Conservation (phyloP, 23 tunicate genomes). For the Ciona savignyi region DNA sequence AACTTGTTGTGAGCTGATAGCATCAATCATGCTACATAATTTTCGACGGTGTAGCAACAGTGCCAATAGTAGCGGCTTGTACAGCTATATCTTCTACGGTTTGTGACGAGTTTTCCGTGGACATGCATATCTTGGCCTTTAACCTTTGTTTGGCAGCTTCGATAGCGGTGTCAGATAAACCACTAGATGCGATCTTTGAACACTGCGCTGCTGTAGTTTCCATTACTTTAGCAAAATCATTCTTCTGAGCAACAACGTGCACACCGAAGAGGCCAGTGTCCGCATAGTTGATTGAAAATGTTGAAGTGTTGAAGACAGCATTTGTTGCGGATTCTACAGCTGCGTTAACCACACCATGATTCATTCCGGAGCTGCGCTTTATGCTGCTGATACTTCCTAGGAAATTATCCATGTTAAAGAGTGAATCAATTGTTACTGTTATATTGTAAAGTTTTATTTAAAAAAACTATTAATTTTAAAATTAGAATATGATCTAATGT, state of each 20-base stretch:
- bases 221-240: conserved; percentile 12
- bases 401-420: no score
- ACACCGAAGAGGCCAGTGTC: conserved; percentile 72
- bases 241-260: conserved; percentile 20
- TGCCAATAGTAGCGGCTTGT: conserved; percentile 41
- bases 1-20: conserved; percentile 22
- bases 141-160: conserved; percentile 33
- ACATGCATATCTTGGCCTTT: conserved; percentile 20
- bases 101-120: conserved; percentile 13
- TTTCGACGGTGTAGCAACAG: background rate
- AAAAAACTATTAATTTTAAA: no score
- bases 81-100: conserved; percentile 34
- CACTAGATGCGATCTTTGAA: conserved; percentile 21
- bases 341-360: conserved; percentile 24
- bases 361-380: conserved; percentile 47
- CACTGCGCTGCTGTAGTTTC: conserved; percentile 29
- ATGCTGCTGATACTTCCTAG: conserved; percentile 16
- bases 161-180: conserved; percentile 11
- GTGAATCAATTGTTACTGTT: no score
- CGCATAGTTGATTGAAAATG: conserved; percentile 68
- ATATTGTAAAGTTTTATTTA: no score
- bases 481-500: no score
- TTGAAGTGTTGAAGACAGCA: conserved; percentile 20
- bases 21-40: conserved; percentile 27
- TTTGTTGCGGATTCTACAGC: conserved; percentile 29